Evolutionary conservation across 2,888 invertebrate species (phyloP).

Genomic region (Rhingia campestris): DNA sequence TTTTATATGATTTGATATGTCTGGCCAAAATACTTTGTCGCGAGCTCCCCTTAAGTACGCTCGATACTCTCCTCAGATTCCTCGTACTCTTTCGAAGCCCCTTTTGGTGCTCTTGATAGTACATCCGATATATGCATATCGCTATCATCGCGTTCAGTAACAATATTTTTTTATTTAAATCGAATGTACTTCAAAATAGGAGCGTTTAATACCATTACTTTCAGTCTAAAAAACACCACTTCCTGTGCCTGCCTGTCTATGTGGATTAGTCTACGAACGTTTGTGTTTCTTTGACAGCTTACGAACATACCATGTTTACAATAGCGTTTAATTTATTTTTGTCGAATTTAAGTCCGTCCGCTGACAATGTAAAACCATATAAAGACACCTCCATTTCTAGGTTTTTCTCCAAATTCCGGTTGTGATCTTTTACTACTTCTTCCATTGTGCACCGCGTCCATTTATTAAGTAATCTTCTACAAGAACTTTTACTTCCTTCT

Average conservation of each 20-base stretch:
- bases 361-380: slow-evolving; percentile 17
- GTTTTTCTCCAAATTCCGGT: slow-evolving; percentile 10
- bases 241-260: slow-evolving; percentile 11
- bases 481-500: slow-evolving; percentile 12
- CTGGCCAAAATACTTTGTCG: slow-evolving; percentile 38
- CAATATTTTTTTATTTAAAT: slow-evolving; percentile 3
- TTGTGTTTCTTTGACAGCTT: slow-evolving; percentile 19
- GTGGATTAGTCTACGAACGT: slow-evolving; percentile 22
- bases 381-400: slow-evolving; percentile 1
- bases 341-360: slow-evolving; percentile 18
- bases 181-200: slow-evolving; percentile 15
- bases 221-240: background rate
- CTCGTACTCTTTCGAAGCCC: background rate
- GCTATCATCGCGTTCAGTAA: slow-evolving; percentile 25
- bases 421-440: slow-evolving; percentile 21
- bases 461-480: slow-evolving; percentile 16
- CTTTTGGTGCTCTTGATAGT: slow-evolving; percentile 13
- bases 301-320: slow-evolving; percentile 10
- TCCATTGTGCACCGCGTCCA: slow-evolving; percentile 15
- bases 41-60: slow-evolving; percentile 19
- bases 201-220: background rate
- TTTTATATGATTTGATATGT: slow-evolving; percentile 21
- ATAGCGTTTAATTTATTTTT: too few relatives aligned
- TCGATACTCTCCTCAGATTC: slow-evolving; percentile 6
- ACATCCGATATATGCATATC: slow-evolving; percentile 27